These are phyloP conservation scores for Polylopha cassiicola DNA, from an alignment of 2,888 invertebrate species.

Conservation along the genomic window DNA sequence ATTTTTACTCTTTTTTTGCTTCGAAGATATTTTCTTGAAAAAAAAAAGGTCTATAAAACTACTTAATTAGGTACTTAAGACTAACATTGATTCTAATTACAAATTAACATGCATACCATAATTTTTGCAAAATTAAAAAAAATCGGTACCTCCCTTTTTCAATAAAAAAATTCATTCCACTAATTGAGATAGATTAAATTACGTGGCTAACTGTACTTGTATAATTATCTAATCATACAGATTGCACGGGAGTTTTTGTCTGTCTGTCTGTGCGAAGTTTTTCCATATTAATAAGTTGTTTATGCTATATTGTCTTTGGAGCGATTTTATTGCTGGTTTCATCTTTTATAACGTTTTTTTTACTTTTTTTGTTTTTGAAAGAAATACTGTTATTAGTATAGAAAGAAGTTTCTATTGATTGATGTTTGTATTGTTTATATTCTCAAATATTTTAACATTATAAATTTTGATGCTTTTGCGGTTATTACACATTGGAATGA, in stretches of 20 bases:
- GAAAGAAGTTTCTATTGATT: constrained; percentile 4
- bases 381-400: not conserved
- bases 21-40: too few relatives aligned
- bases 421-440: constrained; percentile 5
- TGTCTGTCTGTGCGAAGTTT: constrained; percentile 16
- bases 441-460: constrained; percentile 1
- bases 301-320: constrained; percentile 11
- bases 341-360: constrained; percentile 1
- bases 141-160: too few relatives aligned
- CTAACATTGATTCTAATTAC: too few relatives aligned
- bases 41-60: too few relatives aligned
- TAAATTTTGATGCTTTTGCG: not conserved
- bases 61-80: too few relatives aligned
- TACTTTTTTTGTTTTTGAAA: not conserved
- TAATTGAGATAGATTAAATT: constrained; percentile 2
- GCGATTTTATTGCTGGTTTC: constrained; percentile 9
- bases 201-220: constrained; percentile 11
- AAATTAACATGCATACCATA: too few relatives aligned
- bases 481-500: too few relatives aligned
- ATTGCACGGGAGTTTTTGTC: constrained; percentile 15
- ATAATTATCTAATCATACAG: constrained; percentile 21
- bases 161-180: not conserved
- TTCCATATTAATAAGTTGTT: constrained; percentile 9
- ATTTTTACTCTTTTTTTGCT: too few relatives aligned
- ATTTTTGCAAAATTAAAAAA: too few relatives aligned